Base-by-base conservation (phyloP, 1,140 invertebrate genomes). In the Leptopilina clavipes region DNA sequence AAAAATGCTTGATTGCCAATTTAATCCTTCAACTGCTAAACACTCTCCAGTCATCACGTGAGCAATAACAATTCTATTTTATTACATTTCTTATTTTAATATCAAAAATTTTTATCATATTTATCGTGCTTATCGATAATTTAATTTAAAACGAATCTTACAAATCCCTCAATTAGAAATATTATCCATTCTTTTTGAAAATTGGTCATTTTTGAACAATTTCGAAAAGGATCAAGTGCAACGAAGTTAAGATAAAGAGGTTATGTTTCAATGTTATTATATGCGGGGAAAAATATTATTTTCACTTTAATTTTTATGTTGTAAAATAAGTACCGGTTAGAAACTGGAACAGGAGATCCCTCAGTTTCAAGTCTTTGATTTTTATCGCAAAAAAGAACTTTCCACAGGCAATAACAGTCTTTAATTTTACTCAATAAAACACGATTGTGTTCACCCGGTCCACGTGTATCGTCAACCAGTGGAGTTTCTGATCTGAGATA, bases 41-140 rank as follows among this genome's bases (percentile, higher is more conserved):
- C 80, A 80, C 11, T 76, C 17, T 9, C 80, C 80, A 18, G 78
- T 83, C 82, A 81, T 83, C 43, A 79, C 56, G 52, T 83, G 75
- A 71, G 74, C 56, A 40, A 83, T 72, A 8, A 83, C 73, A 10
- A 83, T 37, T 70, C 82, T 83, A 71, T 70, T 31, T 31, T 11
- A 54, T 72, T 52, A 70, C n/a, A 31, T 31, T 40, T 31, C 25
- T 37, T 31, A 31, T 31, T 31, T 31, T 31, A 31, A n/a, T n/a
- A n/a, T n/a, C n/a, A n/a, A n/a, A n/a, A n/a, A n/a, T n/a, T n/a
- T n/a, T n/a, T n/a, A n/a, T n/a, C n/a, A n/a, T n/a, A n/a, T n/a
- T n/a, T n/a, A n/a, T n/a, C n/a, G n/a, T n/a, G n/a, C n/a, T n/a
- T n/a, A n/a, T n/a, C n/a, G n/a, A n/a, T n/a, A n/a, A 31, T 31